These are phyloP conservation scores for Acrobasis suavella DNA, from an alignment of 2,888 invertebrate species.

Conservation along the genomic window DNA sequence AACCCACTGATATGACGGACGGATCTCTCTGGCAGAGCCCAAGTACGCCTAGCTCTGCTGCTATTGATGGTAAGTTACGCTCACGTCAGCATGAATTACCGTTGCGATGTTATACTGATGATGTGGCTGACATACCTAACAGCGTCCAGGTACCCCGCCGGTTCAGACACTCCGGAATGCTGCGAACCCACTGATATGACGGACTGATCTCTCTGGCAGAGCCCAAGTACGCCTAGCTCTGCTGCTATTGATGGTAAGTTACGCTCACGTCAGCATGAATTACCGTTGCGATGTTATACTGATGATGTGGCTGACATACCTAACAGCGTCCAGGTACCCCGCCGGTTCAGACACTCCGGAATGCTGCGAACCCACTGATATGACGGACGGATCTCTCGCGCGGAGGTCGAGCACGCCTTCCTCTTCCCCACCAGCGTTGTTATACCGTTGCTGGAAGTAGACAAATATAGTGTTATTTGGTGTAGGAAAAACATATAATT, in stretches of 20 bases:
- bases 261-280: too few relatives aligned
- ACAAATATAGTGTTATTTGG: neutral
- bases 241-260: too few relatives aligned
- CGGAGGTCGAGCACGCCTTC: slow-evolving; percentile 82
- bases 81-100: too few relatives aligned
- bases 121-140: slow-evolving; percentile 52
- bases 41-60: too few relatives aligned
- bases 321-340: slow-evolving; percentile 72
- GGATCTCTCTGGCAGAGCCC: too few relatives aligned
- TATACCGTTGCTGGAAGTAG: slow-evolving; percentile 49
- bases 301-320: slow-evolving; percentile 41
- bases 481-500: neutral
- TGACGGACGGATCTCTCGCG: slow-evolving; percentile 75
- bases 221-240: slow-evolving; percentile 78
- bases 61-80: too few relatives aligned
- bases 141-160: slow-evolving; percentile 75
- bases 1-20: too few relatives aligned
- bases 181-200: slow-evolving; percentile 58
- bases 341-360: slow-evolving; percentile 76
- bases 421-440: slow-evolving; percentile 42
- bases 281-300: too few relatives aligned
- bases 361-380: slow-evolving; percentile 78
- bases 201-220: slow-evolving; percentile 78
- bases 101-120: neutral
- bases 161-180: slow-evolving; percentile 26